These are phyloP conservation scores for Butorides virescens DNA, from an alignment of 2,113 vertebrate species.

Conservation along the genomic window DNA sequence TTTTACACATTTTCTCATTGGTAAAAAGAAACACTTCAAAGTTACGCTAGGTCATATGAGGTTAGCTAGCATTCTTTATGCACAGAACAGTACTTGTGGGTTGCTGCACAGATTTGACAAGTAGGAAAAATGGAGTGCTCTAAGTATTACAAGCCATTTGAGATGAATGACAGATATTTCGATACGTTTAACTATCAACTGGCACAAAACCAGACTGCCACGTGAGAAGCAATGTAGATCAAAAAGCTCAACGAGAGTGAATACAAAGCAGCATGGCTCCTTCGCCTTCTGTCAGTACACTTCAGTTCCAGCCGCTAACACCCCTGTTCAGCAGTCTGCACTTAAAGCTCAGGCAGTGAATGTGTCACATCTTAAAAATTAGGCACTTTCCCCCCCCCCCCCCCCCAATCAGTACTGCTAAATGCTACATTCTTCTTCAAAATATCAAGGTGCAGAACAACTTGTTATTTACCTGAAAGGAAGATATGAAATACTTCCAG, in stretches of 20 bases:
- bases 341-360: background rate
- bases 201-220: background rate
- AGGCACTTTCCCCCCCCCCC: background rate
- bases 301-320: background rate
- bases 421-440: background rate
- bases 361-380: background rate
- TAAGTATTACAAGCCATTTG: background rate
- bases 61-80: background rate
- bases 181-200: background rate
- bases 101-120: background rate
- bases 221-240: background rate
- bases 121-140: background rate
- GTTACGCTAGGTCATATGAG: background rate
- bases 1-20: background rate
- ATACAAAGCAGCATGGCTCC: background rate
- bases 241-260: background rate
- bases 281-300: background rate
- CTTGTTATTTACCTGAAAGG: conserved; percentile 88
- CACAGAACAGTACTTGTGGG: background rate
- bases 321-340: background rate
- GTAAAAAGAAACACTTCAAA: background rate
- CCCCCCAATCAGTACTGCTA: background rate
- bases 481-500: conserved; percentile 83
- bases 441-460: background rate
- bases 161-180: background rate